These are phyloP conservation scores for Scotopteryx bipunctaria DNA, from an alignment of 2,888 invertebrate species.

Conservation along the genomic window DNA sequence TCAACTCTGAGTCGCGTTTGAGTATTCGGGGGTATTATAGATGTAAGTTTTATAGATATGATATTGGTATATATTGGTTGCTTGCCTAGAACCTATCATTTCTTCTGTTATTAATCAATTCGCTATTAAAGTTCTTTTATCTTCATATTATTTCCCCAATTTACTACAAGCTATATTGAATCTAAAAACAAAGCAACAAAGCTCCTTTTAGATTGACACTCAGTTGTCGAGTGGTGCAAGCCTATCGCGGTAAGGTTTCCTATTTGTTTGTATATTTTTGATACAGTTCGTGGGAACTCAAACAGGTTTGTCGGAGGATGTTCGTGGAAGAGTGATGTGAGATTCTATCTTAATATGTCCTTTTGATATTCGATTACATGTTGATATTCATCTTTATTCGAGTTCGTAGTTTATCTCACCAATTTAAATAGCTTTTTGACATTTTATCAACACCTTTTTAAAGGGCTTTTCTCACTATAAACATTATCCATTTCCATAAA, in stretches of 20 bases:
- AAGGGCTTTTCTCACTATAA: too few species aligned
- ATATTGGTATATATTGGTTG: too few species aligned
- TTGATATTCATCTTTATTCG: constrained; percentile 22
- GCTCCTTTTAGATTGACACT: not conserved
- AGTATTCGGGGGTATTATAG: too few species aligned
- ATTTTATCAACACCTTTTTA: constrained; percentile 13
- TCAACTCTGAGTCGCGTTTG: too few species aligned
- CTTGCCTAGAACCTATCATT: too few species aligned
- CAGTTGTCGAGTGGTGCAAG: constrained; percentile 33
- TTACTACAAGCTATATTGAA: not conserved
- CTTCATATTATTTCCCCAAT: too few species aligned
- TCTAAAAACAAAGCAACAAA: not conserved
- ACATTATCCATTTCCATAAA: too few species aligned
- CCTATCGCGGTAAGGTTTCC: constrained; percentile 41
- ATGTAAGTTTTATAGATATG: too few species aligned
- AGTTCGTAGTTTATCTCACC: constrained; percentile 10
- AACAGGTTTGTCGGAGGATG: constrained; percentile 31
- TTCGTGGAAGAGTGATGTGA: constrained; percentile 30
- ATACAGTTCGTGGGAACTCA: constrained; percentile 35
- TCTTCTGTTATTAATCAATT: too few species aligned
- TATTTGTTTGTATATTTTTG: constrained; percentile 39
- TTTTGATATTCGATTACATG: constrained; percentile 29
- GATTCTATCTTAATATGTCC: constrained; percentile 30
- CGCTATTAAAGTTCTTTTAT: too few species aligned
- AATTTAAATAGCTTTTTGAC: constrained; percentile 8